Evolutionary conservation across 2,888 invertebrate genomes (phyloP), one percentile per base, ranked within the genome.

Genomic region (Eupithecia insigniata): DNA sequence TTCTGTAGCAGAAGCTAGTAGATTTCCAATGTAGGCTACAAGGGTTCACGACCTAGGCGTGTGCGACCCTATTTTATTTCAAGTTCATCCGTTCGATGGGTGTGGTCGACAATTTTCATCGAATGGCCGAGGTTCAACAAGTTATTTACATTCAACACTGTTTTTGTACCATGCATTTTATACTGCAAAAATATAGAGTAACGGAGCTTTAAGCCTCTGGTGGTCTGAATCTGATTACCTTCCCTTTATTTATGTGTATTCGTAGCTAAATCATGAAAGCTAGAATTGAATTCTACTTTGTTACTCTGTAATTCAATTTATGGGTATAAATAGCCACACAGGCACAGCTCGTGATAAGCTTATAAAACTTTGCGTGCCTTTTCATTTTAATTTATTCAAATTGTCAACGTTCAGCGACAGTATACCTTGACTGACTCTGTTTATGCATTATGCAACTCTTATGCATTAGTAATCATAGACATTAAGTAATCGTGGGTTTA

Each of bases 41-140:
- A 66, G 82, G 82, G 90, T 88, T 89, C 90, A 87, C 82, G 90
- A 89, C 87, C 88, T 81, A 74, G 81, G 82, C 83, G 84, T 84
- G 82, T 81, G 81, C 83, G 88, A 87, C 89, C 89, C 84, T 85
- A 87, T 88, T 89, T 83, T 76, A 79, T 84, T 84, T 85, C 84
- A 87, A 89, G 85, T 87, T 89, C 81, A 76, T 77, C 76, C 75
- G 77, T 79, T 81, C 80, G 71, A 80, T 80, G 84, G 85, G 87
- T 84, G 85, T 85, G 83, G 81, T 82, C 81, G 81, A 77, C 83
- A 82, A 87, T 89, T 90, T 89, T 84, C 87, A 88, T 87, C 84
- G 83, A 86, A 87, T 87, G 80, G 65, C 39, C 64, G 60, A 69
- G 64, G 69, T 69, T 74, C 74, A 74, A 71, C 74, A 69, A 74